A percentile compares a stretch with the other conserved stretches of the same genome.
phyloP scores from a whole-genome alignment of 2,888 invertebrate species.

The Suillia variegata region DNA sequence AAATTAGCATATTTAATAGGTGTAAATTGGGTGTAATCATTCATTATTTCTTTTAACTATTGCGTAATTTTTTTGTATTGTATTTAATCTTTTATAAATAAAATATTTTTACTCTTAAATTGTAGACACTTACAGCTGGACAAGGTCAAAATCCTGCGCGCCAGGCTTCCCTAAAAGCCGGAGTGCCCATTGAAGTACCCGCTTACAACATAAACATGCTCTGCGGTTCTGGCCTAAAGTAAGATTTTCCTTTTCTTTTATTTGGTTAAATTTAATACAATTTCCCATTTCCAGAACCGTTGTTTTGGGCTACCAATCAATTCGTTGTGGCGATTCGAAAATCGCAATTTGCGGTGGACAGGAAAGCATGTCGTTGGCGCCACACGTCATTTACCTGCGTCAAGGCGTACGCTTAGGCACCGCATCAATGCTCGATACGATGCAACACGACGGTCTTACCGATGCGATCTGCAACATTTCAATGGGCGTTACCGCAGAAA shows the following conservation, averaged over 20 bases:
- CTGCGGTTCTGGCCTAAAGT: constrained; percentile 84
- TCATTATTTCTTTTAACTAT: no score
- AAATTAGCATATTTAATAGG: no score
- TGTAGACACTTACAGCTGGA: constrained; percentile 68
- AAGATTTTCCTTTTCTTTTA: constrained; percentile 40
- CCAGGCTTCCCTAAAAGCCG: constrained; percentile 76
- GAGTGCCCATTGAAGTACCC: constrained; percentile 71
- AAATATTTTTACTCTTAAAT: no score
- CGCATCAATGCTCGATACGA: constrained; percentile 67
- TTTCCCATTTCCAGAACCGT: constrained; percentile 64
- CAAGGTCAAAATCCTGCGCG: constrained; percentile 84
- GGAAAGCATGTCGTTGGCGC: constrained; percentile 80
- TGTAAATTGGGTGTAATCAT: no score
- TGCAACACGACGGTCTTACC: constrained; percentile 74
- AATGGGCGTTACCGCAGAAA: constrained; percentile 85
- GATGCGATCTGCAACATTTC: constrained; percentile 76
- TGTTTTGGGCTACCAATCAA: constrained; percentile 70
- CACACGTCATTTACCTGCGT: constrained; percentile 70
- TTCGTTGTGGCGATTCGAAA: constrained; percentile 69
- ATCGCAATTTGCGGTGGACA: constrained; percentile 81
- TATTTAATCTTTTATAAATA: no score
- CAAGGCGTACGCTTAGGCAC: constrained; percentile 72
- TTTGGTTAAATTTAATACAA: neutral
- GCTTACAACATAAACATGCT: constrained; percentile 78
- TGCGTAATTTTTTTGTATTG: no score